phyloP scores from a whole-genome alignment of 2,888 invertebrate genomes.

The Eurois occulta region DNA sequence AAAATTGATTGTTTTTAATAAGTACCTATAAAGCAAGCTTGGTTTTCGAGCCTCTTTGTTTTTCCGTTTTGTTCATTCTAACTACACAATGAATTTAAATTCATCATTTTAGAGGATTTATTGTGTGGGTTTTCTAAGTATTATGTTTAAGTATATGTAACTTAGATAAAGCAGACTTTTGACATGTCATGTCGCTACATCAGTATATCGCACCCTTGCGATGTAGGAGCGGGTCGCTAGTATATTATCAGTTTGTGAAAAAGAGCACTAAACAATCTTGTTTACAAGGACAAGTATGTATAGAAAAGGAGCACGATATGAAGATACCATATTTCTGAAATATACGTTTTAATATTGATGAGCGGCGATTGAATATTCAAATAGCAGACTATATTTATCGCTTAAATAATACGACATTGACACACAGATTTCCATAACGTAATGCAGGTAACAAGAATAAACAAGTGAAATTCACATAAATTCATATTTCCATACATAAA shows the following conservation, averaged over 20 bases:
- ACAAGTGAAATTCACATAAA: constrained; percentile 40
- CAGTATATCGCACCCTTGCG: neutral
- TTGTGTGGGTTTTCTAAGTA: neutral
- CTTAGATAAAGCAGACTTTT: neutral
- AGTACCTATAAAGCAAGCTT: neutral
- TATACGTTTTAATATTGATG: constrained; percentile 39
- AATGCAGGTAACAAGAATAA: constrained; percentile 22
- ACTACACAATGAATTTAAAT: too few relatives aligned
- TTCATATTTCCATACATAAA: constrained; percentile 25
- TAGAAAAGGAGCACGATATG: neutral
- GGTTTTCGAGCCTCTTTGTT: too few relatives aligned
- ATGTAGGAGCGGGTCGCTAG: neutral
- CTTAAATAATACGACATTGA: constrained; percentile 35
- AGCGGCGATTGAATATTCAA: constrained; percentile 25
- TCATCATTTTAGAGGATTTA: too few relatives aligned
- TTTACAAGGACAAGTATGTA: neutral
- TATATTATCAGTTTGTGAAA: neutral
- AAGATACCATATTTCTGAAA: constrained; percentile 1
- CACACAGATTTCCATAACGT: constrained; percentile 38
- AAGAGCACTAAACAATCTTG: neutral
- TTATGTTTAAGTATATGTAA: neutral
- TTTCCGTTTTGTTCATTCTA: too few relatives aligned
- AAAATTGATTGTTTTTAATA: neutral
- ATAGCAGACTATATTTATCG: constrained; percentile 19
- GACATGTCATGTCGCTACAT: neutral